Percentiles rank a stretch among this genome's conserved stretches.
Evolutionary conservation across 2,113 vertebrate genomes (phyloP).

Genomic region (Equus quagga): DNA sequence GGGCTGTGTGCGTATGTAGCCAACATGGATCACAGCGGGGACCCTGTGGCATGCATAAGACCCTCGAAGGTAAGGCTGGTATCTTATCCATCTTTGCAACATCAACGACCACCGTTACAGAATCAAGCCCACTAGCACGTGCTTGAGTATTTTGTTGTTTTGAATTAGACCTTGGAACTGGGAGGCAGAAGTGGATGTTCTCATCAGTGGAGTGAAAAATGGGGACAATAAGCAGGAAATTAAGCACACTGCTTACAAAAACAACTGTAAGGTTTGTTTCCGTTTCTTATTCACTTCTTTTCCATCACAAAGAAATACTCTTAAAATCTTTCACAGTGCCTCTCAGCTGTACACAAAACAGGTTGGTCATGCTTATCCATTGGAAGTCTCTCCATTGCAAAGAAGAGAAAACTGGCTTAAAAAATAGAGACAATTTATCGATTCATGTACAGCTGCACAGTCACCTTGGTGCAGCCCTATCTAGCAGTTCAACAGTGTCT

Average conservation of each 20-base stretch:
- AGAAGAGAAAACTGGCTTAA: not conserved
- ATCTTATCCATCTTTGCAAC: too few species aligned
- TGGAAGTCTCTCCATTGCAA: not conserved
- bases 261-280: not conserved
- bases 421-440: not conserved
- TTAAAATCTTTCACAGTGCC: not conserved
- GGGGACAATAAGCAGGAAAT: not conserved
- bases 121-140: not conserved
- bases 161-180: not conserved
- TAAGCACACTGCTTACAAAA: not conserved
- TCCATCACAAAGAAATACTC: not conserved
- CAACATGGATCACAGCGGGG: rapidly evolving
- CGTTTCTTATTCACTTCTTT: too few species aligned
- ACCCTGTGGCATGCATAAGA: rapidly evolving
- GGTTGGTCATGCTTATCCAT: not conserved
- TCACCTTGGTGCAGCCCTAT: not conserved
- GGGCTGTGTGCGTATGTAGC: not conserved
- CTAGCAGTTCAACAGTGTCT: not conserved
- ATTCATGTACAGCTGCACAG: not conserved
- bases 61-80: not conserved
- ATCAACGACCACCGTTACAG: rapidly evolving
- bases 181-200: not conserved
- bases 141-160: not conserved
- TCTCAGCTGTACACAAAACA: not conserved
- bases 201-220: not conserved